Evolutionary conservation across 1,140 invertebrate species (phyloP).

Genomic region (Drosophila bocki): DNA sequence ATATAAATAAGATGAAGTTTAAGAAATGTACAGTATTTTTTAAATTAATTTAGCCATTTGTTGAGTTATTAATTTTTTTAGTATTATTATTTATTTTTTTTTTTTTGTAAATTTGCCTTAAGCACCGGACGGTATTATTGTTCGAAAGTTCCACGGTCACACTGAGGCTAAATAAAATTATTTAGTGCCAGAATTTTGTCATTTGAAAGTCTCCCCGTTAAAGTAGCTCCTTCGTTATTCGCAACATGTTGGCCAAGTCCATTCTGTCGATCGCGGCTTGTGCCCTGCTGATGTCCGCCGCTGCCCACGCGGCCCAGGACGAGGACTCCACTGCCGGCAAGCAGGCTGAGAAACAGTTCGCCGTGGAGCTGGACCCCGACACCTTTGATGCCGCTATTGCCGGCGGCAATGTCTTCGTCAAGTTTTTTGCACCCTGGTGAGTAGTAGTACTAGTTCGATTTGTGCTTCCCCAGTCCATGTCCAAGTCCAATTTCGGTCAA

Average conservation of each 20-base stretch:
- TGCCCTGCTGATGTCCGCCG: slow-evolving; percentile 21
- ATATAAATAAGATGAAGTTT: too few species aligned
- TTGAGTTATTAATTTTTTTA: not conserved
- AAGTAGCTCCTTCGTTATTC: not conserved
- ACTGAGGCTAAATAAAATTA: slow-evolving; percentile 6
- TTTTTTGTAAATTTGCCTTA: not conserved
- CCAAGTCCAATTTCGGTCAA: slow-evolving; percentile 14
- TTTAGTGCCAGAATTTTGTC: not conserved
- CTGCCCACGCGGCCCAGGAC: slow-evolving; percentile 12
- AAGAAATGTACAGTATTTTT: too few species aligned
- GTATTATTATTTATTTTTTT: not conserved
- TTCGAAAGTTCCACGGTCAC: not conserved
- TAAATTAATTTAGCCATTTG: not conserved
- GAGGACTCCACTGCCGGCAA: slow-evolving; percentile 26
- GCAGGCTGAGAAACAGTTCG: slow-evolving; percentile 58
- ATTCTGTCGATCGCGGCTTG: slow-evolving; percentile 29
- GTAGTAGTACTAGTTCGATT: slow-evolving; percentile 24
- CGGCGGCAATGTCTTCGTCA: slow-evolving; percentile 89
- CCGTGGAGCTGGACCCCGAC: slow-evolving; percentile 84
- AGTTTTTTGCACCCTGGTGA: slow-evolving; percentile 93
- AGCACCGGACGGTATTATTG: not conserved
- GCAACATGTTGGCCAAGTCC: slow-evolving; percentile 32
- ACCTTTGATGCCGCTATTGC: slow-evolving; percentile 89
- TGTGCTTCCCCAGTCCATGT: not conserved
- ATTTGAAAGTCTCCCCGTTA: not conserved